phyloP scores from a whole-genome alignment of 2,113 vertebrate genomes.

The Neodontobutis hainanensis region DNA sequence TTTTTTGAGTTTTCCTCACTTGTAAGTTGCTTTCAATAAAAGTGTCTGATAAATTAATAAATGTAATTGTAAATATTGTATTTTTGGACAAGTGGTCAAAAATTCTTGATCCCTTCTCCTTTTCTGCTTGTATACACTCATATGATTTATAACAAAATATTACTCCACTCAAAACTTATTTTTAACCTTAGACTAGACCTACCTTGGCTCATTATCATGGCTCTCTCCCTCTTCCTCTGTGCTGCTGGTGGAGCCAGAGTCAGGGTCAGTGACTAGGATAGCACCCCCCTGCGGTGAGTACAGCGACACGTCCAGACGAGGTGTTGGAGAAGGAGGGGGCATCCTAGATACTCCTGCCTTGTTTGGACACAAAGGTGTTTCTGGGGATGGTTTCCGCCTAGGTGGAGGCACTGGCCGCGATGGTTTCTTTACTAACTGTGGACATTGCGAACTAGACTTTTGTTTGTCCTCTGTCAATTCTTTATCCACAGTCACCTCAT shows the following conservation, averaged over 20 bases:
- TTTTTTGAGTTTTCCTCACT: background rate
- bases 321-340: slow-evolving; percentile 6
- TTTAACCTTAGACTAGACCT: slow-evolving; percentile 8
- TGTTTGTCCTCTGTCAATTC: slow-evolving; percentile 30
- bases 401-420: slow-evolving; percentile 82
- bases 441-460: slow-evolving; percentile 16
- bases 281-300: slow-evolving; percentile 76
- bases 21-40: too few relatives aligned
- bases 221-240: slow-evolving; percentile 88
- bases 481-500: slow-evolving; percentile 29
- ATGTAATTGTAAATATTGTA: too few relatives aligned
- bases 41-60: too few relatives aligned
- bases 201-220: slow-evolving; percentile 53
- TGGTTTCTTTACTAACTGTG: slow-evolving; percentile 37
- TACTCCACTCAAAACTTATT: background rate
- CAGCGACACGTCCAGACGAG: slow-evolving; percentile 76
- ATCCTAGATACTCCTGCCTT: slow-evolving; percentile 32
- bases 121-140: background rate
- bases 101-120: background rate
- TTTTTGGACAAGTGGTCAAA: too few relatives aligned
- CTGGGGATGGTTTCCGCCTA: slow-evolving; percentile 71
- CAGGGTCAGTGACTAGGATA: slow-evolving; percentile 73
- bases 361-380: slow-evolving; percentile 3
- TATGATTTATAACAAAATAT: background rate
- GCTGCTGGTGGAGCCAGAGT: slow-evolving; percentile 92